Percentiles rank a stretch among this genome's conserved stretches.
Evolutionary conservation across 2,888 invertebrate species (phyloP).

Genomic region (Prosapia bicincta): DNA sequence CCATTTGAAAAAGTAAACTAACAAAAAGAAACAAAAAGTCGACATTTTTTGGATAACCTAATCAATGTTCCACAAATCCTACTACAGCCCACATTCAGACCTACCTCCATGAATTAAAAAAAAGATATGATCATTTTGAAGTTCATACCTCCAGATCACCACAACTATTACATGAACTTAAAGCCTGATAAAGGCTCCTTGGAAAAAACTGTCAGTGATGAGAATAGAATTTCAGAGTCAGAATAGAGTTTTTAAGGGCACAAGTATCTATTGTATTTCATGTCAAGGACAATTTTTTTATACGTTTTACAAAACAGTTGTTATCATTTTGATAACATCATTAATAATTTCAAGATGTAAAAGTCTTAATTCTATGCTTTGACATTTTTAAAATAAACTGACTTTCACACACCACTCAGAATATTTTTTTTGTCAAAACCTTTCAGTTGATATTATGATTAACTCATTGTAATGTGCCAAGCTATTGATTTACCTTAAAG

Average conservation of each 20-base stretch:
- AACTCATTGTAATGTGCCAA: no score
- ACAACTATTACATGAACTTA: neutral
- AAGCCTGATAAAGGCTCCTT: neutral
- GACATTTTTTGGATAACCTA: slow-evolving; percentile 1
- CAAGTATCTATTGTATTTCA: neutral
- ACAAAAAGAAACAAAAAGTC: neutral
- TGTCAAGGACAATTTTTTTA: neutral
- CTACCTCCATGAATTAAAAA: neutral
- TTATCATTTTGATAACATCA: no score
- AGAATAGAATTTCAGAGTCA: neutral
- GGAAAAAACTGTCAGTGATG: neutral
- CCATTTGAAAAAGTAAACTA: neutral
- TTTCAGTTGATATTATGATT: slow-evolving; percentile 13
- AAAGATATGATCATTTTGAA: slow-evolving; percentile 5
- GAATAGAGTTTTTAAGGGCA: neutral
- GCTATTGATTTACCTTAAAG: no score
- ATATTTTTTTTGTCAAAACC: slow-evolving; percentile 4
- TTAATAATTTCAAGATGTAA: neutral
- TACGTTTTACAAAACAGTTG: neutral
- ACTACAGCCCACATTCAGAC: neutral
- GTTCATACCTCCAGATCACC: slow-evolving; percentile 7
- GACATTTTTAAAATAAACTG: neutral
- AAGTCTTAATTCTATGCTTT: neutral
- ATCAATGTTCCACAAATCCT: neutral
- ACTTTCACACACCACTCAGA: neutral